A percentile compares a stretch with the other conserved stretches of the same genome.
Evolutionary conservation across 2,888 invertebrate species (phyloP).

Genomic region (Drosophila affinis): DNA sequence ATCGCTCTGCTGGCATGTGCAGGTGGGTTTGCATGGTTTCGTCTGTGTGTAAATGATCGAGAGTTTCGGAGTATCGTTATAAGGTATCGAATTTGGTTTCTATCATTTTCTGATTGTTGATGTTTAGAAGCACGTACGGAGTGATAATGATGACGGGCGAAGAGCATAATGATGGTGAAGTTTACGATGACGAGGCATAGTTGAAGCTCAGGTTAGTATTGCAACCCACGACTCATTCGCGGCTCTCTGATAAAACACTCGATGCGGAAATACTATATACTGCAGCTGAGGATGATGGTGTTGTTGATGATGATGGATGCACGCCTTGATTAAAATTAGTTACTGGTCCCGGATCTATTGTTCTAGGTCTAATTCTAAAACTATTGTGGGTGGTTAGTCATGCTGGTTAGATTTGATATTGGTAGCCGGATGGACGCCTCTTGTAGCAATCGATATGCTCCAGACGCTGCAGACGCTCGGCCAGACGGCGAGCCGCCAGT

Average conservation of each 20-base stretch:
- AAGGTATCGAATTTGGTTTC: slow-evolving; percentile 29
- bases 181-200: slow-evolving; percentile 26
- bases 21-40: slow-evolving; percentile 65
- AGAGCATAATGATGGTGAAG: slow-evolving; percentile 30
- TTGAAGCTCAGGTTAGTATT: slow-evolving; percentile 13
- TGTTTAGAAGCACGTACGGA: slow-evolving; percentile 60
- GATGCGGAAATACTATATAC: slow-evolving; percentile 40
- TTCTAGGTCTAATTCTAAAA: slow-evolving; percentile 10
- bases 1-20: slow-evolving; percentile 48
- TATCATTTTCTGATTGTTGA: slow-evolving; percentile 37
- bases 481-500: slow-evolving; percentile 65
- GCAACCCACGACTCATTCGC: not conserved
- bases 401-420: slow-evolving; percentile 29
- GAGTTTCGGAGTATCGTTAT: slow-evolving; percentile 31
- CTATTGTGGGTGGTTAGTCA: slow-evolving; percentile 22
- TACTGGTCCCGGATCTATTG: slow-evolving; percentile 9
- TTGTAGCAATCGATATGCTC: slow-evolving; percentile 64
- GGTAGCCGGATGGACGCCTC: slow-evolving; percentile 32
- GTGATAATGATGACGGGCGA: slow-evolving; percentile 56
- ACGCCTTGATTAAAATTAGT: slow-evolving; percentile 14
- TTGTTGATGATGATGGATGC: slow-evolving; percentile 47
- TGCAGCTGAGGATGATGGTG: slow-evolving; percentile 37
- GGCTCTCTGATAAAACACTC: slow-evolving; percentile 5
- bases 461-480: slow-evolving; percentile 70
- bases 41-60: slow-evolving; percentile 61